Evolutionary conservation across 23 tunicate genomes (phyloP).

Genomic region (Trididemnum clinides): DNA sequence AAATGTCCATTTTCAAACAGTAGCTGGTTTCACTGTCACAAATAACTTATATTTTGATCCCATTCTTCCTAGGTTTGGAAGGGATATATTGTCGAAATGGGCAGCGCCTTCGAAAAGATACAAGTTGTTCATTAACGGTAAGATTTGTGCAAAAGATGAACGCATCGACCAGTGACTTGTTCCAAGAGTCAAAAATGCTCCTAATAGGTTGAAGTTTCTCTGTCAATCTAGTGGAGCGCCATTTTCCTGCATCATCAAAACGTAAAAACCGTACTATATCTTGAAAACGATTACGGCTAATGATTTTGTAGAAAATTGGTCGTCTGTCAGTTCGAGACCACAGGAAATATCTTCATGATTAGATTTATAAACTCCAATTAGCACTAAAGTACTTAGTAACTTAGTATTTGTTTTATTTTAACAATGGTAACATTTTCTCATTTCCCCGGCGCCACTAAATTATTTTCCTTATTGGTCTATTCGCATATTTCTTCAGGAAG

Average conservation of each 20-base stretch:
- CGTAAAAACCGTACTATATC: background rate
- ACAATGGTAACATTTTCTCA: background rate
- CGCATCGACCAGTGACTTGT: background rate
- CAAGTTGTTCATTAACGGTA: background rate
- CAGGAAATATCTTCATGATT: background rate
- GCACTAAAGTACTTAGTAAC: background rate
- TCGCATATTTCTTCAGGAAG: too few species aligned
- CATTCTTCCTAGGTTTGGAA: background rate
- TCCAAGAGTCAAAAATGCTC: background rate
- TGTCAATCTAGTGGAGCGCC: background rate
- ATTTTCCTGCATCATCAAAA: background rate
- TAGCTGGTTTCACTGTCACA: background rate
- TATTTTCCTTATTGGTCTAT: too few species aligned
- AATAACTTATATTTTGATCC: background rate
- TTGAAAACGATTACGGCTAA: background rate
- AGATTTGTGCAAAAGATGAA: background rate
- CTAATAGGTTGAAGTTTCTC: background rate
- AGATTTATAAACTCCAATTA: background rate
- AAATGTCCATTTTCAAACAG: background rate
- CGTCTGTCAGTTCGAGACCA: background rate
- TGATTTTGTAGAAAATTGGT: background rate
- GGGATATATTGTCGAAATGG: background rate
- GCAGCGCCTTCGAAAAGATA: background rate
- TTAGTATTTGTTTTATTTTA: background rate
- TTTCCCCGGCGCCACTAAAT: too few species aligned